These are phyloP conservation scores for Diadophis punctatus DNA, from an alignment of 2,113 vertebrate genomes.

Conservation along the genomic window DNA sequence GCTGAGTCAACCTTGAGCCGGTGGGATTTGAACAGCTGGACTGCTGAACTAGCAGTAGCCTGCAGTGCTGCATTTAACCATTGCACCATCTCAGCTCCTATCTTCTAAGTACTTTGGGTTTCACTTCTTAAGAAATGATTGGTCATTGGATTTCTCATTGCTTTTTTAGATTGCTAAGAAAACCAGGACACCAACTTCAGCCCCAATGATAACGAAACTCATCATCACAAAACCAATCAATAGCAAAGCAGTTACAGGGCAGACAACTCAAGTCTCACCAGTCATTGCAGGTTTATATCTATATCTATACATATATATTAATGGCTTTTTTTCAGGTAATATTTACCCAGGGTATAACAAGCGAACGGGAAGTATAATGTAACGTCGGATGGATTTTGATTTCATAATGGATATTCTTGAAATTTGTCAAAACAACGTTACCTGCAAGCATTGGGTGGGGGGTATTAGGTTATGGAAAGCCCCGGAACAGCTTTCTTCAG, in stretches of 20 bases:
- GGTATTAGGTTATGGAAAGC: not conserved
- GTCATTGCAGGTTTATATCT: conserved; percentile 81
- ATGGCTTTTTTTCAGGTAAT: conserved; percentile 50
- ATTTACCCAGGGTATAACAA: conserved; percentile 20
- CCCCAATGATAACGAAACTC: conserved; percentile 90
- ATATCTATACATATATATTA: conserved; percentile 28
- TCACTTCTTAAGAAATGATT: conserved; percentile 12
- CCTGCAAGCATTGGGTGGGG: not conserved
- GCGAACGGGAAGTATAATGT: not conserved
- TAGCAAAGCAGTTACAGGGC: conserved; percentile 89
- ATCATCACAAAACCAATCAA: conserved; percentile 96
- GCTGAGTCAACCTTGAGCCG: too few species aligned
- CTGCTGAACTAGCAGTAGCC: too few species aligned
- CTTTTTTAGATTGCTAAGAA: conserved; percentile 90
- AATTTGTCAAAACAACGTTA: not conserved
- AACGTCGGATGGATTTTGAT: not conserved
- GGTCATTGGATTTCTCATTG: conserved; percentile 30
- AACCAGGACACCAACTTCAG: conserved; percentile 85
- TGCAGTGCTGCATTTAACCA: too few species aligned
- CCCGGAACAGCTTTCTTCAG: not conserved
- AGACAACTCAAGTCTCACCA: conserved; percentile 83
- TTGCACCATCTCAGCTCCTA: too few species aligned
- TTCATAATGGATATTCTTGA: not conserved
- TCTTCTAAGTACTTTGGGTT: not conserved
- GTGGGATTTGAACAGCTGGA: too few species aligned